These are phyloP conservation scores for Rutpela maculata DNA, from an alignment of 2,888 invertebrate genomes.

Conservation along the genomic window DNA sequence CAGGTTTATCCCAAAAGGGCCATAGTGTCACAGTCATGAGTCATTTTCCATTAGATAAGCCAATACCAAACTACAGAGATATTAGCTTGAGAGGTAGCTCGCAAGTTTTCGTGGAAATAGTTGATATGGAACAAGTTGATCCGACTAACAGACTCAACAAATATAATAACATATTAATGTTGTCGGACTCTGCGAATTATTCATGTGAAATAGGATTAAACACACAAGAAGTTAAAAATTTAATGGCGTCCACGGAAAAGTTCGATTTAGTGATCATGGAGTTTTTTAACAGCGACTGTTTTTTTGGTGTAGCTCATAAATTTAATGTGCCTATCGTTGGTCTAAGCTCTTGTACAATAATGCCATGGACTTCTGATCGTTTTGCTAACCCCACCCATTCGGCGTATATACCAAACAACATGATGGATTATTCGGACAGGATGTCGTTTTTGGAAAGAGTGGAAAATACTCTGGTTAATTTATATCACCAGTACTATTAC, in stretches of 20 bases:
- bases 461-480: constrained; percentile 71
- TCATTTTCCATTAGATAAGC: constrained; percentile 77
- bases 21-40: constrained; percentile 83
- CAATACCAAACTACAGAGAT: constrained; percentile 77
- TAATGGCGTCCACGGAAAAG: constrained; percentile 73
- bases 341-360: constrained; percentile 76
- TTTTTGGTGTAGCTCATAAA: constrained; percentile 80
- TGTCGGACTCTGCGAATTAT: not conserved
- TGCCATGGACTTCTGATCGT: constrained; percentile 74
- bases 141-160: not conserved
- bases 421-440: constrained; percentile 67
- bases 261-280: constrained; percentile 82
- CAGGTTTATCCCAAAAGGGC: constrained; percentile 78
- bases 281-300: constrained; percentile 84
- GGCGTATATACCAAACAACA: constrained; percentile 74
- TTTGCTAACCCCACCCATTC: constrained; percentile 75
- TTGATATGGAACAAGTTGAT: not conserved
- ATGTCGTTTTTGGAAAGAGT: constrained; percentile 71
- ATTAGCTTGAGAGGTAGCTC: constrained; percentile 70
- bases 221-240: constrained; percentile 56
- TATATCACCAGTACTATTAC: constrained; percentile 57
- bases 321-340: constrained; percentile 76
- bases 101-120: constrained; percentile 19
- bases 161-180: not conserved
- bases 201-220: constrained; percentile 9